phyloP scores from a whole-genome alignment of 2,888 invertebrate genomes.

The Dryadula phaetusa region DNA sequence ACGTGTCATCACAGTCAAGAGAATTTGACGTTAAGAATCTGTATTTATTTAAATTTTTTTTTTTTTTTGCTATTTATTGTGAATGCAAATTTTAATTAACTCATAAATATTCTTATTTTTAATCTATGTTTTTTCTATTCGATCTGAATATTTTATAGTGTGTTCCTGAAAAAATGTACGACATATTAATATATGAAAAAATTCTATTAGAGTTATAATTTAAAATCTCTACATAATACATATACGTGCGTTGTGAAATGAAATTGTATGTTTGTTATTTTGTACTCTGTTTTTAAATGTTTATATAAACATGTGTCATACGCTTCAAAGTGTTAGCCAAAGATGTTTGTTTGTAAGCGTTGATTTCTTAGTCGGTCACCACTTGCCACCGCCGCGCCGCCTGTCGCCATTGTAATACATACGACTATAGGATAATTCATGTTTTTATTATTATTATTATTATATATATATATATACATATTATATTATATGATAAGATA shows the following conservation, averaged over 20 bases:
- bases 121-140: neutral
- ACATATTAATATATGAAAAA: neutral
- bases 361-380: slow-evolving; percentile 59
- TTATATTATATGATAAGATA: too few species aligned
- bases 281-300: slow-evolving; percentile 46
- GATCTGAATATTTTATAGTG: neutral
- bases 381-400: slow-evolving; percentile 53
- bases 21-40: neutral
- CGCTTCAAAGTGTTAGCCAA: slow-evolving; percentile 79
- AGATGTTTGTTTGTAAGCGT: slow-evolving; percentile 67
- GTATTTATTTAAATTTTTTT: neutral
- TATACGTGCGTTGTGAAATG: slow-evolving; percentile 27
- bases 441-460: slow-evolving; percentile 7
- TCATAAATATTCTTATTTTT: neutral
- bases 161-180: slow-evolving; percentile 1
- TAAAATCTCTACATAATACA: slow-evolving; percentile 30
- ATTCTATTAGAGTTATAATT: slow-evolving; percentile 36
- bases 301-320: slow-evolving; percentile 49
- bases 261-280: slow-evolving; percentile 40
- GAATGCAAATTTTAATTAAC: too few species aligned
- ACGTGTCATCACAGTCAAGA: too few species aligned
- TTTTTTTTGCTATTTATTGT: too few species aligned
- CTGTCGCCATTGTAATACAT: slow-evolving; percentile 28
- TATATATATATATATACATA: slow-evolving; percentile 24
- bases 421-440: slow-evolving; percentile 37